A percentile compares a stretch with the other conserved stretches of the same genome.
These are phyloP conservation scores for Merluccius polli DNA, from an alignment of 2,797 vertebrate genomes.

Conservation along the genomic window DNA sequence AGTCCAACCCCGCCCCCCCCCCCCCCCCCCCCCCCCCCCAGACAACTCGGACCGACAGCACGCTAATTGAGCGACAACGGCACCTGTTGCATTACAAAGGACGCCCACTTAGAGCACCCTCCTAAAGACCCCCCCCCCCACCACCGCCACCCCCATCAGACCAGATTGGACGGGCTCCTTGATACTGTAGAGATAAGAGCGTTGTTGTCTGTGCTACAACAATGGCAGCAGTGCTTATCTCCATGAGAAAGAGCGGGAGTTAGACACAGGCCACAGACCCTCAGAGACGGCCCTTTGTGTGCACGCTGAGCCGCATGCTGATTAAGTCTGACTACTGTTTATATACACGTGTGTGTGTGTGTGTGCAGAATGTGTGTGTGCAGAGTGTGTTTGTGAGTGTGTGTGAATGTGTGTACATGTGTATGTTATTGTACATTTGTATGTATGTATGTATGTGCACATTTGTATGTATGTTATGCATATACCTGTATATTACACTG, in stretches of 20 bases:
- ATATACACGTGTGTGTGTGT: no score
- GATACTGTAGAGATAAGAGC: slow-evolving; percentile 65
- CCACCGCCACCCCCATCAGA: slow-evolving; percentile 33
- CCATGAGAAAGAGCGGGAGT: slow-evolving; percentile 61
- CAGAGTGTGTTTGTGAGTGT: not conserved
- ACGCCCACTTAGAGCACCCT: slow-evolving; percentile 40
- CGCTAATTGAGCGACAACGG: slow-evolving; percentile 60
- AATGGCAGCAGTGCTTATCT: slow-evolving; percentile 59
- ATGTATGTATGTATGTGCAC: slow-evolving; percentile 20
- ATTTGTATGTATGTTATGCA: not conserved
- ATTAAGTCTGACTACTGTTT: no score
- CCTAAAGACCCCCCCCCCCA: slow-evolving; percentile 1
- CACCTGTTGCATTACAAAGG: slow-evolving; percentile 73
- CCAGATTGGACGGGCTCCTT: slow-evolving; percentile 55
- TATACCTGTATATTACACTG: not conserved
- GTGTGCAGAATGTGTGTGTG: no score
- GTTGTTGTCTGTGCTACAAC: slow-evolving; percentile 60
- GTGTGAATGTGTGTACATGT: no score
- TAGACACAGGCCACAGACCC: slow-evolving; percentile 43
- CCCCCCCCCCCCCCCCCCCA: slow-evolving; percentile 9
- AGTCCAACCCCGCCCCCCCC: no score
- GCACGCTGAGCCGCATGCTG: slow-evolving; percentile 18
- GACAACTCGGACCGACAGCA: slow-evolving; percentile 26
- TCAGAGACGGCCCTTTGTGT: slow-evolving; percentile 25
- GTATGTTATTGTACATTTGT: no score